phyloP scores from a whole-genome alignment of 2,888 invertebrate species.

The Eumacrocentrus americanus region DNA sequence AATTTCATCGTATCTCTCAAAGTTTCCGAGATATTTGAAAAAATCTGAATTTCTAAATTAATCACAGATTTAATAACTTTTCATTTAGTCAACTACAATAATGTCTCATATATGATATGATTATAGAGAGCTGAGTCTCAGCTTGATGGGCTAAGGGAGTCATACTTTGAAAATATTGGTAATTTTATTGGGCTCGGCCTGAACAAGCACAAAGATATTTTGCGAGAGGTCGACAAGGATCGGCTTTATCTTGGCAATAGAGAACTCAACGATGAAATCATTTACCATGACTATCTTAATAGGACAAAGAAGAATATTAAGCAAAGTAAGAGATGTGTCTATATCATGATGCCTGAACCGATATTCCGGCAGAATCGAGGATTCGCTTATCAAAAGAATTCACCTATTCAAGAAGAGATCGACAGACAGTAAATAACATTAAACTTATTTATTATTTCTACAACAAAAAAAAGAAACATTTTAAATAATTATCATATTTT shows the following conservation, averaged over 20 bases:
- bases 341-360: slow-evolving; percentile 74
- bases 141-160: not conserved
- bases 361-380: slow-evolving; percentile 73
- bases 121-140: not conserved
- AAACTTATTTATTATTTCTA: too few relatives aligned
- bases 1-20: too few relatives aligned
- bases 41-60: too few relatives aligned
- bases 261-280: slow-evolving; percentile 71
- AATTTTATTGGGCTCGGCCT: not conserved
- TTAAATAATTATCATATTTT: not conserved
- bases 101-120: too few relatives aligned
- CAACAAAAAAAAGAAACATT: too few relatives aligned
- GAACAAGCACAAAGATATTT: not conserved
- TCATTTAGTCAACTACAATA: not conserved
- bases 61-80: too few relatives aligned
- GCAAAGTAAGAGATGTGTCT: slow-evolving; percentile 75
- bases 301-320: slow-evolving; percentile 66
- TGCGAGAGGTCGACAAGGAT: slow-evolving; percentile 14
- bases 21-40: too few relatives aligned
- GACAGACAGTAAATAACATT: slow-evolving; percentile 77
- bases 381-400: slow-evolving; percentile 74
- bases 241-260: slow-evolving; percentile 73
- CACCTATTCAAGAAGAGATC: slow-evolving; percentile 68
- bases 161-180: not conserved
- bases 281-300: slow-evolving; percentile 73